Evolutionary conservation across 2,888 invertebrate genomes (phyloP).

Genomic region (Parnassius orleans): DNA sequence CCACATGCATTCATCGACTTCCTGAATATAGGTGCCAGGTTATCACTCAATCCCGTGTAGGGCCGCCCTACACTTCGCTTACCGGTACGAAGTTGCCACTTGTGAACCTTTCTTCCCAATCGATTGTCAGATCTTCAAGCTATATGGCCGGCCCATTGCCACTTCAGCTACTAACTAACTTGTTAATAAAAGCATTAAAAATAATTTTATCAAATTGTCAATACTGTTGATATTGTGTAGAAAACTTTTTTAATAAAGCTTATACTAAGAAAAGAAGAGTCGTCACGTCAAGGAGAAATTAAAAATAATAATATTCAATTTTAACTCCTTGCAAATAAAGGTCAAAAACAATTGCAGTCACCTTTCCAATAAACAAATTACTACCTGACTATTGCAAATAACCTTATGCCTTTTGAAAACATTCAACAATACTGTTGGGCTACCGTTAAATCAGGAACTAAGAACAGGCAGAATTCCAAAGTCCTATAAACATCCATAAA

Average conservation of each 20-base stretch:
- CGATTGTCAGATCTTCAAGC: too few species aligned
- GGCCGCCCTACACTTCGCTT: too few species aligned
- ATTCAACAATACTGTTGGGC: constrained; percentile 22
- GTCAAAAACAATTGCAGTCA: neutral
- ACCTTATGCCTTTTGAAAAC: constrained; percentile 17
- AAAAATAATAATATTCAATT: neutral
- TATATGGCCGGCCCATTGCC: too few species aligned
- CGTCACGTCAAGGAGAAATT: neutral
- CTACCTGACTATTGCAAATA: constrained; percentile 22
- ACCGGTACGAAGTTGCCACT: too few species aligned
- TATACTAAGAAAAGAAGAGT: constrained; percentile 1
- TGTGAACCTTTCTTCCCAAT: too few species aligned
- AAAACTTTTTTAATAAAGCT: constrained; percentile 15
- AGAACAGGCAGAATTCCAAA: constrained; percentile 24
- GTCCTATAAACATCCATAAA: constrained; percentile 26
- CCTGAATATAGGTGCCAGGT: too few species aligned
- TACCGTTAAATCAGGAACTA: constrained; percentile 25
- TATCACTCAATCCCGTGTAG: too few species aligned
- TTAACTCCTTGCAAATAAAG: constrained; percentile 2
- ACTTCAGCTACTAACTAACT: too few species aligned
- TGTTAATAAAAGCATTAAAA: too few species aligned
- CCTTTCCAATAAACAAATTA: constrained; percentile 16
- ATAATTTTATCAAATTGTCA: neutral
- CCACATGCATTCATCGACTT: too few species aligned
- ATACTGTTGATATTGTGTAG: neutral